Conservation (phyloP, 23 tunicate genomes). For the Trididemnum miniatum region DNA sequence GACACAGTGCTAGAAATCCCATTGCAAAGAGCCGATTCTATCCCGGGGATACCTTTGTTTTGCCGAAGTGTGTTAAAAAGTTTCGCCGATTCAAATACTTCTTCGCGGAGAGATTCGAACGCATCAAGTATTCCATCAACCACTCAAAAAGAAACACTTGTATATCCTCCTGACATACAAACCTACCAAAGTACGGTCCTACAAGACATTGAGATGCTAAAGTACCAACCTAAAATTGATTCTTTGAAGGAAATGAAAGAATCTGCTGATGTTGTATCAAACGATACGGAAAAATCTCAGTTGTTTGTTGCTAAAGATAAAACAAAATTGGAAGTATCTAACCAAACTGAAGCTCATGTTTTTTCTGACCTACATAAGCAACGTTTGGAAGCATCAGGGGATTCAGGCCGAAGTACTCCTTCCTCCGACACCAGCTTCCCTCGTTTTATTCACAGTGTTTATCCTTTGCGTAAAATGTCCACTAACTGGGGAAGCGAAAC, state of each 20-base stretch:
- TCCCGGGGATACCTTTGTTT: slow-evolving; percentile 30
- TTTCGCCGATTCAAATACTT: neutral
- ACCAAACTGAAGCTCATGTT: neutral
- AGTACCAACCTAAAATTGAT: neutral
- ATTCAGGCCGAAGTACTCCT: slow-evolving; percentile 46
- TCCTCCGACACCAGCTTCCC: slow-evolving; percentile 80
- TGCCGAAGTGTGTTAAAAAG: slow-evolving; percentile 13
- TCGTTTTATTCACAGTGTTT: slow-evolving; percentile 81
- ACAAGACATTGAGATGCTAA: neutral
- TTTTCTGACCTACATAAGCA: neutral
- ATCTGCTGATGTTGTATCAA: neutral
- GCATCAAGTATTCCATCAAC: neutral
- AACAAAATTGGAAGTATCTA: neutral
- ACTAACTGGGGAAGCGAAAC: slow-evolving; percentile 24
- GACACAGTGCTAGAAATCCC: neutral
- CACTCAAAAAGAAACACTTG: neutral
- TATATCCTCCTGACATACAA: neutral
- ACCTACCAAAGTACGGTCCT: neutral
- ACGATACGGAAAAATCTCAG: neutral
- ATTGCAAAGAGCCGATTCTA: neutral
- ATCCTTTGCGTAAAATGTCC: slow-evolving; percentile 59
- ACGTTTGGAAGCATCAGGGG: neutral
- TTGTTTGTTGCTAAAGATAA: too few species aligned
- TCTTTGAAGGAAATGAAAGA: neutral
- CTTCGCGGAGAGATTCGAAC: neutral